These are phyloP conservation scores for Amblyraja radiata DNA, from an alignment of 2,797 vertebrate species.

Conservation along the genomic window DNA sequence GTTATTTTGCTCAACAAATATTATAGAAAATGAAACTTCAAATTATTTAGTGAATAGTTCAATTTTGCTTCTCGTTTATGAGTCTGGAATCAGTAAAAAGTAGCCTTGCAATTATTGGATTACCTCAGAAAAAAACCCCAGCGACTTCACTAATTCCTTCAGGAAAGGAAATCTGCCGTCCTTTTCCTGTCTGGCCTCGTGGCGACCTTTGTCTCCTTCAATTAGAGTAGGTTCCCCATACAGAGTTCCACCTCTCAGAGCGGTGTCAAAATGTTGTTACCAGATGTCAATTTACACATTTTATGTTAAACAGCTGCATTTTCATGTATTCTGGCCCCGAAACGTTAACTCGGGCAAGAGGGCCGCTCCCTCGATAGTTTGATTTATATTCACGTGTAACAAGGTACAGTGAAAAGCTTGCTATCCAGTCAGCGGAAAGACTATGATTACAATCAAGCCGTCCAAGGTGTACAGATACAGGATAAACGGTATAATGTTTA, in stretches of 20 bases:
- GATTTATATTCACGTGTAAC: no score
- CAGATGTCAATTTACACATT: slow-evolving; percentile 4
- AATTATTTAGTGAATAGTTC: not conserved
- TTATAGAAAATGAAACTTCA: not conserved
- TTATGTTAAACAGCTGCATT: not conserved
- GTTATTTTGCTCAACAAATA: not conserved
- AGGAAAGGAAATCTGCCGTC: not conserved
- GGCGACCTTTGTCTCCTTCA: not conserved
- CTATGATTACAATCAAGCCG: no score
- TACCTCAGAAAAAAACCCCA: not conserved
- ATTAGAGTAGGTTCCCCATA: not conserved
- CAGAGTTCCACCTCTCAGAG: not conserved
- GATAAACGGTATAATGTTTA: no score
- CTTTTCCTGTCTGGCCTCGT: not conserved
- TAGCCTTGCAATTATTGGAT: not conserved
- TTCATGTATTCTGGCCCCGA: not conserved
- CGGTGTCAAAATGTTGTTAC: not conserved
- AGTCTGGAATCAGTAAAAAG: not conserved
- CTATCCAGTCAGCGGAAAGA: no score
- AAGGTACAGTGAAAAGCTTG: no score
- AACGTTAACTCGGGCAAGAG: not conserved
- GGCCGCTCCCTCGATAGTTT: not conserved
- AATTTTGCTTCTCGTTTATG: no score
- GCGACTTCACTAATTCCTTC: not conserved
- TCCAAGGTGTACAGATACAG: no score